Evolutionary conservation across 2,888 invertebrate genomes (phyloP), one percentile per base, ranked within the genome.

Genomic region (Aphodius granarius): DNA sequence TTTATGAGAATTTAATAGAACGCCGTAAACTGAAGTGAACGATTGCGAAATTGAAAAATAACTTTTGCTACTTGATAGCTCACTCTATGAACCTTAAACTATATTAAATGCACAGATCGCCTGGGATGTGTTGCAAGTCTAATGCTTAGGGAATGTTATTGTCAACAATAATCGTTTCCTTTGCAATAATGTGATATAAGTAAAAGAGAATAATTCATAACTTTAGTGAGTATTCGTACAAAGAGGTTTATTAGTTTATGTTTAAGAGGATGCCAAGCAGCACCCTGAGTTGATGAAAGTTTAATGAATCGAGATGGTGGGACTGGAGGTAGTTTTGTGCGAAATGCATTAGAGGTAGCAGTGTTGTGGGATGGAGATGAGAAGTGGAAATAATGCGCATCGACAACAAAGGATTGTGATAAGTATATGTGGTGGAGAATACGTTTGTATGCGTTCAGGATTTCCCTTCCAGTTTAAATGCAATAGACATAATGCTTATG

Each of bases 401-500:
- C 21, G 22, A 68, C 21, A 68, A 68, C 68, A 68, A 68, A 19
- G 68, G 68, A n/a, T 68, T 68, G 68, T 22, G 68, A 68, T 68
- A 68, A 68, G 68, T 21, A 68, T 68, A 16, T 68, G 68, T 68
- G 20, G 19, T 21, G 21, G n/a, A n/a, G 68, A 5, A 43, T 13
- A 13, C 43, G 43, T 43, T 43, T 43, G 43, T 43, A 13, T 43
- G 3, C 23, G 43, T 13, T 1, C 43, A 43, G 68, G 68, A 68
- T 20, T 20, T 68, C 68, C 68, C 68, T 68, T 20, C 22, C 20
- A 21, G 68, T 68, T n/a, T n/a, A 20, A n/a, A n/a, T 20, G 21
- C 68, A 68, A 68, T 68, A 21, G 68, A 9, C n/a, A 68, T n/a
- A 22, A 68, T 21, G 68, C 68, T 19, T 2, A 43, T 3, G 68